Evolutionary conservation across 2,888 invertebrate species (phyloP).

Genomic region (Lasioglossum marginatum): DNA sequence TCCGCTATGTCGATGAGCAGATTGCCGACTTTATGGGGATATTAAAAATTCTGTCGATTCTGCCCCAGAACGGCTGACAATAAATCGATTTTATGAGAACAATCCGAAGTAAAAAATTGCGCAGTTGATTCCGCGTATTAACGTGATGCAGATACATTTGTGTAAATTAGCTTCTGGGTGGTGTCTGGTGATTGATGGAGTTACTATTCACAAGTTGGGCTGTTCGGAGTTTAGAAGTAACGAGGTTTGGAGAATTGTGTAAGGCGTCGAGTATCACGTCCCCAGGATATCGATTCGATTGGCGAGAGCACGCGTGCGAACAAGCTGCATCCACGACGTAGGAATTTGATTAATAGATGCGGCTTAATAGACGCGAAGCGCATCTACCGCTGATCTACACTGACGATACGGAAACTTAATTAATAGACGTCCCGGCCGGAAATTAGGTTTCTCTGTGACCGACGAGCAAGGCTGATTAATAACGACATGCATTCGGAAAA

Average conservation of each 20-base stretch:
- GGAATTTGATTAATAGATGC: slow-evolving; percentile 51
- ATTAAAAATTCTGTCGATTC: not conserved
- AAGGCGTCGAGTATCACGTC: not conserved
- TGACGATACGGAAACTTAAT: slow-evolving; percentile 46
- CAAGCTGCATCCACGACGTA: slow-evolving; percentile 13
- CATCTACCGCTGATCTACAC: slow-evolving; percentile 43
- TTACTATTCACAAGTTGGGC: not conserved
- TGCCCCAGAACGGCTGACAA: not conserved
- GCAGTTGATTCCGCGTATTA: not conserved
- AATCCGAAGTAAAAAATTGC: not conserved
- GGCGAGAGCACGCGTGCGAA: slow-evolving; percentile 14
- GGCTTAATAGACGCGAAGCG: slow-evolving; percentile 42
- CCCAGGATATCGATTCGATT: slow-evolving; percentile 27
- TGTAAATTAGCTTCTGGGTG: not conserved
- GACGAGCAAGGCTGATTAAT: slow-evolving; percentile 34
- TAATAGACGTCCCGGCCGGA: slow-evolving; percentile 37
- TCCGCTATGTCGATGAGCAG: not conserved
- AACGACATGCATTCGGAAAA: not conserved
- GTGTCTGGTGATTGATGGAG: not conserved
- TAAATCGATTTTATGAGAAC: not conserved
- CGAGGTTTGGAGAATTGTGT: not conserved
- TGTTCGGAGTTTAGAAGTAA: not conserved
- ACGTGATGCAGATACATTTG: not conserved
- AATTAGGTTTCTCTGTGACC: slow-evolving; percentile 35
- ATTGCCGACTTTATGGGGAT: not conserved